phyloP scores from a whole-genome alignment of 2,797 vertebrate genomes.

The Hydrocynus forskahlii region DNA sequence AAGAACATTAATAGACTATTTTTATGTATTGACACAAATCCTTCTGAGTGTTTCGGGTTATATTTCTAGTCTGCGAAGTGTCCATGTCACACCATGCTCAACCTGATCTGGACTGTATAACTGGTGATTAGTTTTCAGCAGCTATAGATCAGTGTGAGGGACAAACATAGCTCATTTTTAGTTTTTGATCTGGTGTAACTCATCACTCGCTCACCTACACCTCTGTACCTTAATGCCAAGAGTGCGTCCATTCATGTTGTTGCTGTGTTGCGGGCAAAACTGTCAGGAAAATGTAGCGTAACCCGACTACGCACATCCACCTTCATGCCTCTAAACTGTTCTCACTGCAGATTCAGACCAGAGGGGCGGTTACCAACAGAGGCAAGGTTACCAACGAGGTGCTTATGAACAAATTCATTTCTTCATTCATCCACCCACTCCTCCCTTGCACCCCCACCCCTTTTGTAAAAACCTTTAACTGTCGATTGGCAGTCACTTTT shows the following conservation, averaged over 20 bases:
- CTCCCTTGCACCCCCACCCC: too few species aligned
- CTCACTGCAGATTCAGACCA: conserved; percentile 67
- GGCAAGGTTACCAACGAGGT: conserved; percentile 64
- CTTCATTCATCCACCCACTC: background rate
- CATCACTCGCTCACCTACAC: too few species aligned
- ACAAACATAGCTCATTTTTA: too few species aligned
- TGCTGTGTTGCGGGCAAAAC: background rate
- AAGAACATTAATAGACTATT: too few species aligned
- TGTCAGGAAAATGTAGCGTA: background rate
- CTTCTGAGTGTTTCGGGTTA: too few species aligned
- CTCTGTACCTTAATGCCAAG: background rate
- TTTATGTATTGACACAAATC: too few species aligned
- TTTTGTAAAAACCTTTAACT: background rate
- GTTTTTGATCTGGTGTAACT: too few species aligned
- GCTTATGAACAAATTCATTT: conserved; percentile 6
- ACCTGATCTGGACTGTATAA: too few species aligned
- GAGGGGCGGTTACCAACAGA: conserved; percentile 80
- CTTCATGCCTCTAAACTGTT: conserved; percentile 1
- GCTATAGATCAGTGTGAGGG: too few species aligned
- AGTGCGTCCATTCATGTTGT: background rate
- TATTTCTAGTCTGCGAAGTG: too few species aligned
- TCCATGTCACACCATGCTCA: too few species aligned
- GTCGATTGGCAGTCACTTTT: background rate
- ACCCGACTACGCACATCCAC: background rate
- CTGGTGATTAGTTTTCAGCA: too few species aligned